A percentile compares a stretch with the other conserved stretches of the same genome.
These are phyloP conservation scores for Sinocyclocheilus grahami DNA, from an alignment of 2,113 vertebrate genomes.

Conservation along the genomic window DNA sequence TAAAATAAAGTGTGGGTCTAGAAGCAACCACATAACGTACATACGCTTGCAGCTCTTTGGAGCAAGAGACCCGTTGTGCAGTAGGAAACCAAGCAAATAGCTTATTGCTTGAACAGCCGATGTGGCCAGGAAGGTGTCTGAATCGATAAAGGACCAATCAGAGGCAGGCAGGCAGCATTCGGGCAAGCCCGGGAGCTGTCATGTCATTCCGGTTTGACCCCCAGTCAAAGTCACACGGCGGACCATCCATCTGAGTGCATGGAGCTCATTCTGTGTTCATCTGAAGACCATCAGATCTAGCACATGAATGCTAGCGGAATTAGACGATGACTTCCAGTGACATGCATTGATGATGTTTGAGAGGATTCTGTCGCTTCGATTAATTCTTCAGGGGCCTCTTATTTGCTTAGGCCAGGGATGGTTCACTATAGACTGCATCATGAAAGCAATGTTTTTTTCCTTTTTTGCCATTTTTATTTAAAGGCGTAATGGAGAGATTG, in stretches of 20 bases:
- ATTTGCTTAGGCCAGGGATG: not conserved
- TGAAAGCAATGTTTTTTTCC: not conserved
- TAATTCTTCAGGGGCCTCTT: not conserved
- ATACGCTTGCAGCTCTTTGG: conserved; percentile 58
- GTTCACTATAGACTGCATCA: not conserved
- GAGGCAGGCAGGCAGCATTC: conserved; percentile 75
- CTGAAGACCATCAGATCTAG: conserved; percentile 18
- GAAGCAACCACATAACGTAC: conserved; percentile 12
- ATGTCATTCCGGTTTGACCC: conserved; percentile 42
- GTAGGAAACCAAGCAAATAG: conserved; percentile 79
- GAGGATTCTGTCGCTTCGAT: not conserved
- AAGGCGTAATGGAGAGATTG: not conserved
- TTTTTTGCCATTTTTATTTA: not conserved
- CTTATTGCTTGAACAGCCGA: conserved; percentile 84
- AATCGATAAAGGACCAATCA: conserved; percentile 82
- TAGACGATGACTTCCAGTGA: not conserved
- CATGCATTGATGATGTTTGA: not conserved
- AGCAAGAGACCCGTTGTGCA: conserved; percentile 78
- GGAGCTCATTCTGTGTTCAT: conserved; percentile 37
- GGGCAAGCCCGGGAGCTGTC: conserved; percentile 67
- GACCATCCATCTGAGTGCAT: conserved; percentile 40
- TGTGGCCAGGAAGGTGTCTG: conserved; percentile 81
- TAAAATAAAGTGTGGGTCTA: conserved; percentile 73
- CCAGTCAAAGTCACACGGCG: conserved; percentile 40
- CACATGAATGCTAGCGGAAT: not conserved